Evolutionary conservation across 2,888 invertebrate genomes (phyloP).

Genomic region (Hirtodrosophila cameraria): DNA sequence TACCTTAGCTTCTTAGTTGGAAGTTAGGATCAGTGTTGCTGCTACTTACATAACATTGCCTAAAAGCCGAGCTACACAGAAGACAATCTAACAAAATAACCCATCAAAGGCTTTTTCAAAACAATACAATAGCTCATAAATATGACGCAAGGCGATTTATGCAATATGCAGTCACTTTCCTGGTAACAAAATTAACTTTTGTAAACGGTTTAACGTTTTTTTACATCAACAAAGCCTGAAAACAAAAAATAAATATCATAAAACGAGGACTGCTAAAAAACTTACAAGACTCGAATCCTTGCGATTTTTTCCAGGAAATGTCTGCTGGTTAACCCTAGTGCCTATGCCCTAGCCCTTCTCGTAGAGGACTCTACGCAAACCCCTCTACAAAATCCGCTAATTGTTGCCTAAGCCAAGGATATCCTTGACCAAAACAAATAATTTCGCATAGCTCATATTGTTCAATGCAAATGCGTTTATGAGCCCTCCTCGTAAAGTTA

Average conservation of each 20-base stretch:
- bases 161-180: constrained; percentile 35
- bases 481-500: constrained; percentile 70
- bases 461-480: constrained; percentile 70
- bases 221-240: constrained; percentile 59
- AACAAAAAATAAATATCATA: constrained; percentile 24
- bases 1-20: constrained; percentile 2
- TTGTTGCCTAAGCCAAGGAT: constrained; percentile 59
- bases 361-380: constrained; percentile 5
- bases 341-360: constrained; percentile 18
- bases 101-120: constrained; percentile 31
- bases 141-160: constrained; percentile 17
- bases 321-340: constrained; percentile 25
- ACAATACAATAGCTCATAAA: constrained; percentile 7
- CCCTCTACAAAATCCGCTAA: constrained; percentile 57
- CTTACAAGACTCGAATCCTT: neutral
- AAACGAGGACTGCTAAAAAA: constrained; percentile 23
- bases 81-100: constrained; percentile 13
- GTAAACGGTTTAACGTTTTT: constrained; percentile 49
- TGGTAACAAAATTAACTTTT: constrained; percentile 56
- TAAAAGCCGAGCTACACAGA: constrained; percentile 6
- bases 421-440: constrained; percentile 74
- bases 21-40: neutral
- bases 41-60: constrained; percentile 52
- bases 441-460: constrained; percentile 78
- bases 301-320: constrained; percentile 50